These are phyloP conservation scores for Varecia variegata DNA, from an alignment of 2,797 vertebrate genomes.

Conservation along the genomic window DNA sequence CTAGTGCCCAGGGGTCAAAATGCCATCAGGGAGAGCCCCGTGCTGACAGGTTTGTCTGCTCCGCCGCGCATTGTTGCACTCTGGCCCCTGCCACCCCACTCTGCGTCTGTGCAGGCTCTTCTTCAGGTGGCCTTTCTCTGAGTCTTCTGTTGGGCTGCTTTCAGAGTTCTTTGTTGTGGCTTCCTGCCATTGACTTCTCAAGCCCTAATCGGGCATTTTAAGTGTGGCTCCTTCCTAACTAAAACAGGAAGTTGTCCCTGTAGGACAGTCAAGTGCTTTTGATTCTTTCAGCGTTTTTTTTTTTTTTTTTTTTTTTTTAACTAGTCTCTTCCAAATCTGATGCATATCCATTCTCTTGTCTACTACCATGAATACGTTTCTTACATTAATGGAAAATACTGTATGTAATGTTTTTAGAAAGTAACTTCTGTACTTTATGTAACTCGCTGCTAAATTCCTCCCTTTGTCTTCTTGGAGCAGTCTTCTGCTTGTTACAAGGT, in stretches of 20 bases:
- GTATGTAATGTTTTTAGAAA: neutral
- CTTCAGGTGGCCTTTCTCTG: neutral
- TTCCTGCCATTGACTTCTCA: conserved; percentile 41
- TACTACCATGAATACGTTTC: neutral
- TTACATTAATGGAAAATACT: neutral
- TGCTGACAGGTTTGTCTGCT: no score
- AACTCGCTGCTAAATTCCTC: neutral
- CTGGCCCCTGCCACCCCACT: neutral
- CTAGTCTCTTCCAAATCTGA: neutral
- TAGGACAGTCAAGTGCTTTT: neutral
- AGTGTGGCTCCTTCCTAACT: conserved; percentile 14
- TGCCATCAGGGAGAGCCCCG: neutral
- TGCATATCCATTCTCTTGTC: neutral
- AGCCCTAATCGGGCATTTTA: conserved; percentile 3
- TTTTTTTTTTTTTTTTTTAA: neutral
- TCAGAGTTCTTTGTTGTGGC: conserved; percentile 22
- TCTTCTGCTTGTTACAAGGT: neutral
- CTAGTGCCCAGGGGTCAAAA: neutral
- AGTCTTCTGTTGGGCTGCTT: neutral
- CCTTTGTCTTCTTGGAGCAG: neutral
- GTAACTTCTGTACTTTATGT: neutral
- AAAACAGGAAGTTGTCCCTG: conserved; percentile 53
- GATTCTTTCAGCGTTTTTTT: neutral
- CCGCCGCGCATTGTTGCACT: no score
- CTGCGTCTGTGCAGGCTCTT: neutral